Conservation (phyloP, 1,140 invertebrate species). For the Drosophila ficusphila region DNA sequence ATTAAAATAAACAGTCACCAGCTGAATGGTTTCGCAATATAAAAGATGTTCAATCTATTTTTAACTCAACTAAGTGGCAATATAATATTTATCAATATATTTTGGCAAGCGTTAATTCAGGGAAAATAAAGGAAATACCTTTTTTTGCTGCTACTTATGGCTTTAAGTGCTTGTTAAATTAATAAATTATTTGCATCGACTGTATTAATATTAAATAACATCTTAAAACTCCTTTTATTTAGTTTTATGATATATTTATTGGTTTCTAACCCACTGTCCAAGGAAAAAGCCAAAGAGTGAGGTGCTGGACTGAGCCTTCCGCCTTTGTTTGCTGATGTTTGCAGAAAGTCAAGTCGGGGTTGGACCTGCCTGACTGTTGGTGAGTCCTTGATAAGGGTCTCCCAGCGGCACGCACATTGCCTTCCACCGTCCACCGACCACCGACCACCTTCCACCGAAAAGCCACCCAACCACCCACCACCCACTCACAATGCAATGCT, state of each 20-base stretch:
- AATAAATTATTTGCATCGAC: too few species aligned
- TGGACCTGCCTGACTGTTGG: slow-evolving; percentile 47
- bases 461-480: neutral
- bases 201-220: too few species aligned
- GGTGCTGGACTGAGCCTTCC: slow-evolving; percentile 12
- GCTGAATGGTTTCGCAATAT: neutral
- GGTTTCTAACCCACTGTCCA: slow-evolving; percentile 35
- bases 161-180: too few species aligned
- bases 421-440: neutral
- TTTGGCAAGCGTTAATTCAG: too few species aligned
- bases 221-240: too few species aligned
- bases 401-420: slow-evolving; percentile 30
- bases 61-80: too few species aligned
- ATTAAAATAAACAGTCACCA: neutral
- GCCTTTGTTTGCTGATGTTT: slow-evolving; percentile 69
- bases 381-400: slow-evolving; percentile 67
- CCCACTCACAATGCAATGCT: slow-evolving; percentile 45
- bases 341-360: slow-evolving; percentile 69
- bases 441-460: neutral
- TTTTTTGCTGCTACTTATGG: too few species aligned
- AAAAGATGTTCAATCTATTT: too few species aligned
- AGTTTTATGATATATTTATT: neutral
- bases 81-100: too few species aligned
- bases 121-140: too few species aligned
- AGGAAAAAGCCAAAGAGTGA: slow-evolving; percentile 25